A percentile compares a stretch with the other conserved stretches of the same genome.
phyloP scores from a whole-genome alignment of 2,113 vertebrate genomes.

The Oryzias javanicus region DNA sequence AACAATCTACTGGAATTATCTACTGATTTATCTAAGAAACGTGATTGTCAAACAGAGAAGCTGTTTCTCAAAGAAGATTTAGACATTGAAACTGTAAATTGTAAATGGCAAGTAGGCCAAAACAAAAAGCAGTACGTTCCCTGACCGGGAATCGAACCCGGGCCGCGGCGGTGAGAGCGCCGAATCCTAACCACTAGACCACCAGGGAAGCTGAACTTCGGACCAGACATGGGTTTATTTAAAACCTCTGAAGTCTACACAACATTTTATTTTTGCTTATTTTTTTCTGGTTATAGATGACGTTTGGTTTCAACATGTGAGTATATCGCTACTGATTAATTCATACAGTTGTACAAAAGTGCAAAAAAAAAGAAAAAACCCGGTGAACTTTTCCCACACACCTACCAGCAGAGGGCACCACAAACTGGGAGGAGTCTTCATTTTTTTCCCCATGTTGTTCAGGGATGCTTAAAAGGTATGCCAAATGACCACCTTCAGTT shows the following conservation, averaged over 20 bases:
- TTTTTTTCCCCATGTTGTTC: conserved; percentile 25
- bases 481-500: background rate
- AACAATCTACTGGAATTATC: no score
- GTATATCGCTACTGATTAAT: no score
- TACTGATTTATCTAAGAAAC: no score
- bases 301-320: no score
- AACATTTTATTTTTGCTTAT: no score
- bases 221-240: no score
- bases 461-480: conserved; percentile 63
- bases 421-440: conserved; percentile 15
- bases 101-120: background rate
- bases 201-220: conserved; percentile 50
- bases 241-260: no score
- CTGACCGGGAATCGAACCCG: conserved; percentile 74
- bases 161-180: conserved; percentile 70
- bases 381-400: background rate
- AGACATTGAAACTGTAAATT: background rate
- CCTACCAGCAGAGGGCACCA: conserved; percentile 54
- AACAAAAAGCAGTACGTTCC: conserved; percentile 47
- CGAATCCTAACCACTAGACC: conserved; percentile 81
- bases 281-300: background rate
- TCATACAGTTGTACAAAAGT: no score
- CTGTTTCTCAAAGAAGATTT: no score
- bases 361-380: no score
- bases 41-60: no score